phyloP scores from a whole-genome alignment of 2,797 vertebrate species.

The Graptemys geographica region DNA sequence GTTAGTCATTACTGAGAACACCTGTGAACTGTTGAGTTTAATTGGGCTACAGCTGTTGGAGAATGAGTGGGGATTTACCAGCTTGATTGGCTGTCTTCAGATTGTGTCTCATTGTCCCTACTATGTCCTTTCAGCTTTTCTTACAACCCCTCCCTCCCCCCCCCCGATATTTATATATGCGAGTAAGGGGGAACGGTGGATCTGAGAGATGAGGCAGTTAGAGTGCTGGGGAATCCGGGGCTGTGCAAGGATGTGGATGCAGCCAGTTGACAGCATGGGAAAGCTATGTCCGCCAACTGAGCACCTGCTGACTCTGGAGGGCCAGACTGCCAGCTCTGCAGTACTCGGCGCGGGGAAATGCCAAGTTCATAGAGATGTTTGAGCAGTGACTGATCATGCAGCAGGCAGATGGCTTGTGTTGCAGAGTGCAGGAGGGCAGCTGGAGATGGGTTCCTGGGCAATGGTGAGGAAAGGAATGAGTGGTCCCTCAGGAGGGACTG shows the following conservation, averaged over 20 bases:
- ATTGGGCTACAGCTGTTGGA: conserved; percentile 84
- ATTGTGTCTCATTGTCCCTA: background rate
- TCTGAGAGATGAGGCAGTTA: background rate
- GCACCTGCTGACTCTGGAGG: background rate
- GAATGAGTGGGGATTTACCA: conserved; percentile 62
- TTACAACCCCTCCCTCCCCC: background rate
- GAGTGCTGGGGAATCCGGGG: background rate
- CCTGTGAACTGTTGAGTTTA: conserved; percentile 84
- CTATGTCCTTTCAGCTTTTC: conserved; percentile 21
- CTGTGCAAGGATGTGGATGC: background rate
- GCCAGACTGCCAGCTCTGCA: accelerated
- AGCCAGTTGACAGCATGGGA: conserved; percentile 16
- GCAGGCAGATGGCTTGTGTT: accelerated
- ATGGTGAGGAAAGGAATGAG: background rate
- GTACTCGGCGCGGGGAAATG: accelerated
- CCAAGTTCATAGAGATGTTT: background rate
- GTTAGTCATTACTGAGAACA: conserved; percentile 81
- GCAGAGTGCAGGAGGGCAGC: background rate
- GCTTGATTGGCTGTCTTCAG: conserved; percentile 67
- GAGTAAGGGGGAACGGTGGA: background rate
- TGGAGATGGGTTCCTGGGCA: background rate
- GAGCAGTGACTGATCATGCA: accelerated
- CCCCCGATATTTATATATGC: background rate
- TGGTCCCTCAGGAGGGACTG: background rate
- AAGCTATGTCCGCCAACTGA: conserved; percentile 7